Evolutionary conservation across 2,797 vertebrate species (phyloP).

Genomic region (Gobio occitaniae): DNA sequence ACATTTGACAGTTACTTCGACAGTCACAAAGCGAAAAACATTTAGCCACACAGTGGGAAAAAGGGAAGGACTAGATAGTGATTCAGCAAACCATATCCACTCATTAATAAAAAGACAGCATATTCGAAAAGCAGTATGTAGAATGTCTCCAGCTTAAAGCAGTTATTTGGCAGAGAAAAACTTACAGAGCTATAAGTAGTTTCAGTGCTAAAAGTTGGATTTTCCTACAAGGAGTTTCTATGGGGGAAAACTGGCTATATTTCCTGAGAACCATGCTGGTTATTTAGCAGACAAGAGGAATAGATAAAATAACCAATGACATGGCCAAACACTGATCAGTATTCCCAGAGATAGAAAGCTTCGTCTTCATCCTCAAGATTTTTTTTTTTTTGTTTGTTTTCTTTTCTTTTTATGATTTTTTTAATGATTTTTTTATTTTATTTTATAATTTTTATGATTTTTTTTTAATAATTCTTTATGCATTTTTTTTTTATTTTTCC

Average conservation of each 20-base stretch:
- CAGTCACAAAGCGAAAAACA: constrained; percentile 70
- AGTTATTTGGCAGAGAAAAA: constrained; percentile 98
- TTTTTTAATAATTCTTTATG: constrained; percentile 51
- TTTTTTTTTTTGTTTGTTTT: constrained; percentile 33
- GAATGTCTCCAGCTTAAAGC: constrained; percentile 96
- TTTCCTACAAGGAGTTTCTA: constrained; percentile 93
- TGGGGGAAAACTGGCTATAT: constrained; percentile 88
- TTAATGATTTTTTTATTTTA: constrained; percentile 29
- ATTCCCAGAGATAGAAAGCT: constrained; percentile 99
- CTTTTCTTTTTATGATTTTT: constrained; percentile 49
- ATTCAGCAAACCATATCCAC: constrained; percentile 83
- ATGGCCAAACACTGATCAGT: constrained; percentile 94
- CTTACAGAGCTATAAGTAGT: constrained; percentile 93
- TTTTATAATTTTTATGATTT: constrained; percentile 66
- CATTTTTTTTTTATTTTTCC: constrained; percentile 51
- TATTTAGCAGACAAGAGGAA: constrained; percentile 94
- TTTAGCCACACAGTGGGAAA: constrained; percentile 78
- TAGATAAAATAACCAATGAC: constrained; percentile 90
- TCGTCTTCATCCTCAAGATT: constrained; percentile 87
- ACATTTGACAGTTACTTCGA: constrained; percentile 84
- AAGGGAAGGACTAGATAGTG: constrained; percentile 76
- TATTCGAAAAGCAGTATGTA: constrained; percentile 76
- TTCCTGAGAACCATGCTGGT: constrained; percentile 99
- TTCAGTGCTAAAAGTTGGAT: constrained; percentile 98
- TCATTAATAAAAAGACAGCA: constrained; percentile 89